phyloP scores from a whole-genome alignment of 1,140 invertebrate species.

The Drosophila eugracilis region DNA sequence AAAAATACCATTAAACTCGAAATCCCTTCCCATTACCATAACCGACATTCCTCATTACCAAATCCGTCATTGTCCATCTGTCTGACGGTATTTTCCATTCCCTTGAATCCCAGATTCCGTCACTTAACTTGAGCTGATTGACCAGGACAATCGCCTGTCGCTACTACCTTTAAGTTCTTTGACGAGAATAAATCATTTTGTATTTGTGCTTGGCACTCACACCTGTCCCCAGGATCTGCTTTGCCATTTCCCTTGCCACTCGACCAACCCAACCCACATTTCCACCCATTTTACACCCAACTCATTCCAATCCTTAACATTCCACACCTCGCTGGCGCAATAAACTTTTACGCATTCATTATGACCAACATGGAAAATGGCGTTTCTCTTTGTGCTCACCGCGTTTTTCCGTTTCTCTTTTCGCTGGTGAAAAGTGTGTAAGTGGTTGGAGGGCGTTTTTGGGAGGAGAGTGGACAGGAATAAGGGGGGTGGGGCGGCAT shows the following conservation, averaged over 20 bases:
- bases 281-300: not conserved
- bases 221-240: constrained; percentile 38
- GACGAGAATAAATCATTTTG: constrained; percentile 47
- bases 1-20: not conserved
- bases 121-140: constrained; percentile 39
- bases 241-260: constrained; percentile 21
- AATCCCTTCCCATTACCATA: not conserved
- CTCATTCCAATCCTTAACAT: constrained; percentile 23
- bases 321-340: constrained; percentile 35
- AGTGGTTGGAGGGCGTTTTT: not conserved
- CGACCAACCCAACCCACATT: not conserved
- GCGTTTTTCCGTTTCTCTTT: constrained; percentile 45
- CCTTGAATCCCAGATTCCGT: constrained; percentile 16
- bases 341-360: constrained; percentile 64
- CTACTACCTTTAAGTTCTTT: constrained; percentile 21
- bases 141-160: constrained; percentile 32
- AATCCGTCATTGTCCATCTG: constrained; percentile 20
- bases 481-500: constrained; percentile 14
- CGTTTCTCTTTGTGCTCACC: constrained; percentile 51
- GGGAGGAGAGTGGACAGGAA: not conserved
- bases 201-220: constrained; percentile 33
- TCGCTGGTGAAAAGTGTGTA: constrained; percentile 21
- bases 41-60: not conserved
- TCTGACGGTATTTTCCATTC: not conserved
- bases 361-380: constrained; percentile 62